These are phyloP conservation scores for Dicranocentrus wangi DNA, from an alignment of 2,888 invertebrate genomes.

Conservation along the genomic window DNA sequence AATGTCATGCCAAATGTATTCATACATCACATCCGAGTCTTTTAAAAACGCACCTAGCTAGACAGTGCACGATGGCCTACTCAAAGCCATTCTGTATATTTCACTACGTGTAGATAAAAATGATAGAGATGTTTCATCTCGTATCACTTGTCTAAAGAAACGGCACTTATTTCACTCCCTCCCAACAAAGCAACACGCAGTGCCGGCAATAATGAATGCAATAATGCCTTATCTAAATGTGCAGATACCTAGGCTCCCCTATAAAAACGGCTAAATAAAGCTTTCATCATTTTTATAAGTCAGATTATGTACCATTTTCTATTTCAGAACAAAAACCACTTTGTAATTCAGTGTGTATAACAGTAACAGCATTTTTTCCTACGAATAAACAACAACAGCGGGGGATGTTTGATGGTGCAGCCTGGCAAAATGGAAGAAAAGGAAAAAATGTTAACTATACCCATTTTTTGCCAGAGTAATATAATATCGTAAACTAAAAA, in stretches of 20 bases:
- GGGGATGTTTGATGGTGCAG: slow-evolving; percentile 8
- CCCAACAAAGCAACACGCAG: slow-evolving; percentile 5
- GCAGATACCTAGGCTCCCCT: too few species aligned
- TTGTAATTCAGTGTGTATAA: background rate
- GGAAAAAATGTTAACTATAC: too few species aligned
- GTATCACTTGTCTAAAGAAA: too few species aligned
- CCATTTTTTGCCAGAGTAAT: too few species aligned
- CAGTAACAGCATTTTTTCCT: slow-evolving; percentile 22
- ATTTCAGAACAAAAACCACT: slow-evolving; percentile 14
- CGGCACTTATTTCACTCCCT: too few species aligned
- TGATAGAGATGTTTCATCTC: slow-evolving; percentile 15
- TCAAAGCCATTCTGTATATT: too few species aligned
- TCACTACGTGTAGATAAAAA: background rate
- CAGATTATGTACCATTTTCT: background rate
- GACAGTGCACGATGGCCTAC: too few species aligned
- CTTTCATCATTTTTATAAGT: background rate
- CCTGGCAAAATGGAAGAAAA: background rate
- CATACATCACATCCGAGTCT: too few species aligned
- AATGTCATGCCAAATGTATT: too few species aligned
- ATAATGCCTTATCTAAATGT: slow-evolving; percentile 43
- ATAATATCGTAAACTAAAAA: too few species aligned
- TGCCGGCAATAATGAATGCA: slow-evolving; percentile 36
- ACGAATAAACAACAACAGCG: slow-evolving; percentile 11
- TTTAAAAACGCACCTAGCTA: too few species aligned
- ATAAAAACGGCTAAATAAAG: background rate